Evolutionary conservation across 1,140 invertebrate species (phyloP).

Genomic region (Semibalanus balanoides): DNA sequence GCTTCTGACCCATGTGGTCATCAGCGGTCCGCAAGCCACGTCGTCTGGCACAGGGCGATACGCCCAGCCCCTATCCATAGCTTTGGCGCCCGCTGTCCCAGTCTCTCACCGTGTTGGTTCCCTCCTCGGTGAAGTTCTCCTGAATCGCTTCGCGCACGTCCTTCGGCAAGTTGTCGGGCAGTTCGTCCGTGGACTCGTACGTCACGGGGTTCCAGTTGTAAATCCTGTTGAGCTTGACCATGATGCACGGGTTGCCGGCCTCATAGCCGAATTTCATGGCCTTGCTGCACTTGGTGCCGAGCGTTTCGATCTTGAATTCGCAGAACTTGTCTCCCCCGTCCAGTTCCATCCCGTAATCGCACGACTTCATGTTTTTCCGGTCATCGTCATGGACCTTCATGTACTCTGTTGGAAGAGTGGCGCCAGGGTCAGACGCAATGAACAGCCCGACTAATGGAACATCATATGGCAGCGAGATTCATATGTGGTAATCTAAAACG

Average conservation of each 20-base stretch:
- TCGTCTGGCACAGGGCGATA: too few species aligned
- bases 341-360: conserved; percentile 43
- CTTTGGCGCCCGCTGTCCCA: neutral
- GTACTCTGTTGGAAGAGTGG: neutral
- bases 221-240: conserved; percentile 75
- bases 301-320: conserved; percentile 41
- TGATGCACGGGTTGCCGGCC: conserved; percentile 58
- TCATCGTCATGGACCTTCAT: neutral
- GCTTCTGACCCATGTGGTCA: too few species aligned
- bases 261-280: conserved; percentile 57
- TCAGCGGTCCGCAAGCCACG: too few species aligned
- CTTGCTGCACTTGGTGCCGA: conserved; percentile 48
- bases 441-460: too few species aligned
- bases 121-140: conserved; percentile 16
- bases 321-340: conserved; percentile 53
- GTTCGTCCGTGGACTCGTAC: conserved; percentile 40
- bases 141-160: conserved; percentile 55
- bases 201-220: conserved; percentile 56
- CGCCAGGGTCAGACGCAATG: too few species aligned
- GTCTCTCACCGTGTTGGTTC: neutral
- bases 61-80: too few species aligned
- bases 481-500: too few species aligned
- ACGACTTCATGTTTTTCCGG: conserved; percentile 33
- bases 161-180: conserved; percentile 54
- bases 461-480: too few species aligned